phyloP scores from a whole-genome alignment of 30 jellyfish, hydroid and myxozoan genomes.

The Cassiopea andromeda region DNA sequence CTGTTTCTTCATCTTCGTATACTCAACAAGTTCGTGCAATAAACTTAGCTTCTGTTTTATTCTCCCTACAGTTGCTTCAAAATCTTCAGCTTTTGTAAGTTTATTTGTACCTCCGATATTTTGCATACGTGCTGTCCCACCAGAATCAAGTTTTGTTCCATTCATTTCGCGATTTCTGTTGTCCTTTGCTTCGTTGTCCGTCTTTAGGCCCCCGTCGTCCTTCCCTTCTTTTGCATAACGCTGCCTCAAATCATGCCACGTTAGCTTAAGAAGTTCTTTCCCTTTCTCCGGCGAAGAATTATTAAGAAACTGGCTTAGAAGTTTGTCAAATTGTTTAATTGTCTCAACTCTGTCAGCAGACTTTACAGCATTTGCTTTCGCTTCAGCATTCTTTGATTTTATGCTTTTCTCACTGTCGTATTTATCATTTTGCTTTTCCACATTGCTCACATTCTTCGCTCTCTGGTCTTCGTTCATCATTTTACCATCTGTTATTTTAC shows the following conservation, averaged over 20 bases:
- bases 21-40: conserved; percentile 42
- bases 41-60: conserved; percentile 37
- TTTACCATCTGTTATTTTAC: not conserved
- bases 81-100: not conserved
- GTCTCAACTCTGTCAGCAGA: not conserved
- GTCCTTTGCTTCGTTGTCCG: not conserved
- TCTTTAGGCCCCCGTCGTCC: not conserved
- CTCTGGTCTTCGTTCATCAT: not conserved
- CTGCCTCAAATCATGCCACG: conserved; percentile 72
- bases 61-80: conserved; percentile 28
- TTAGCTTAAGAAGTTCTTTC: conserved; percentile 38
- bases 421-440: not conserved
- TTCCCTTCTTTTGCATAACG: not conserved
- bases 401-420: not conserved
- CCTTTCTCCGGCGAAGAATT: conserved; percentile 26
- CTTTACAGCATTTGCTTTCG: not conserved
- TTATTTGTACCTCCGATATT: not conserved
- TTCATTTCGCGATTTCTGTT: not conserved
- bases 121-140: conserved; percentile 8
- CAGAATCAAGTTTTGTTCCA: conserved; percentile 18
- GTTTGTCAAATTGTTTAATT: conserved; percentile 24
- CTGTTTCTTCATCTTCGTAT: not conserved
- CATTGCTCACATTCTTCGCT: not conserved
- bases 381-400: not conserved
- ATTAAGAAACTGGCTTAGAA: conserved; percentile 20